Evolutionary conservation across 2,888 invertebrate species (phyloP), one percentile per base, ranked within the genome.

Genomic region (Lasioglossum villosulum): DNA sequence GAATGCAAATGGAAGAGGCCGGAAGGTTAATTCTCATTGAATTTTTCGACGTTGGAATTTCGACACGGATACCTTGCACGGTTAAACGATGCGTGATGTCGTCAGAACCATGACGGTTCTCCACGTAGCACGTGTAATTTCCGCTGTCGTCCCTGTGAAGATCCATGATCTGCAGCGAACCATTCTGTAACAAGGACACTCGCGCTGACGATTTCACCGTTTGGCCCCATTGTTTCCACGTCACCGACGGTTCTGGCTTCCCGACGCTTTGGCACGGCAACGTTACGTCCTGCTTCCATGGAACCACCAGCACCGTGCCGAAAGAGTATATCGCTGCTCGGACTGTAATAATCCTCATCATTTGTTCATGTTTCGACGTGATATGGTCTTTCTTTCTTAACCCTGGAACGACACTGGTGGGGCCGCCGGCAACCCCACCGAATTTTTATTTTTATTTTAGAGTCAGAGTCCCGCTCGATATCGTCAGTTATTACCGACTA

Each of bases 61-160:
- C 45, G 8, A 34, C 27, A 56, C 30, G n/a, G n/a, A 52, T 71
- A 95, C 96, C 96, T 95, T 95, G 95, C 56, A 96, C 96, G 83
- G 95, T 97, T 37, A 98, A 96, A 82, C 96, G 96, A 95, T 98
- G 98, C 0, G 97, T 96, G 85, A 98, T 98, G 92, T 97, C 97
- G 95, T 98, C 98, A 80, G 96, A 96, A 3, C 98, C 98, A 95
- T 98, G 97, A 16, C 96, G 96, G 94, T 99, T 99, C 93, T 98
- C 98, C 0, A 98, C 98, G 56, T 96, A 96, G 94, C 99, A 99
- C 0, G 98, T 98, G 95, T 98, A 99, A 95, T 98, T 98, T 23
- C 98, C 98, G 90, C 97, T 97, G 95, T 99, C 98, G 37, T 97
- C 97, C 89, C 97, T 97, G 94, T 98, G 98, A 6, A 97, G 96